Conservation (phyloP, 2,888 invertebrate species). For the Hypsopygia costalis region DNA sequence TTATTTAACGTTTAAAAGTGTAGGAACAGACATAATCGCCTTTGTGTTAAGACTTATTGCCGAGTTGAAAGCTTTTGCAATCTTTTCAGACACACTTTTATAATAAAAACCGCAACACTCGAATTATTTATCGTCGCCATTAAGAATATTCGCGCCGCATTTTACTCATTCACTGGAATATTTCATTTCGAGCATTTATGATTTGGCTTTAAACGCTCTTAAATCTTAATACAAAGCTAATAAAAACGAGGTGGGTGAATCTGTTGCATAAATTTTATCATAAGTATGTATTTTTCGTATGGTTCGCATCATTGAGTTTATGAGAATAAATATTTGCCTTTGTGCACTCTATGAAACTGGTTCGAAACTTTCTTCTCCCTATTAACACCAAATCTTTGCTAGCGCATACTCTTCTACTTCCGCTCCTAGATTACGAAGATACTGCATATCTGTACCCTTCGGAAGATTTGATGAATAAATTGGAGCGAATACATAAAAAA, state of each 20-base stretch:
- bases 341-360: no score
- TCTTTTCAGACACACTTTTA: conserved; percentile 55
- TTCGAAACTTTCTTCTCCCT: no score
- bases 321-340: no score
- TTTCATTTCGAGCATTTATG: conserved; percentile 23
- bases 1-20: conserved; percentile 50
- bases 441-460: no score
- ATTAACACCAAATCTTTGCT: no score
- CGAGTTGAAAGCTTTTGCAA: conserved; percentile 56
- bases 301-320: no score
- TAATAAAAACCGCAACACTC: conserved; percentile 52
- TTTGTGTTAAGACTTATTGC: conserved; percentile 65
- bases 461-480: no score
- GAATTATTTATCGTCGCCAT: conserved; percentile 66
- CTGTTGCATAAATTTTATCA: no score
- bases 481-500: no score
- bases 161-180: conserved; percentile 38
- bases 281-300: no score
- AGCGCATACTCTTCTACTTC: no score
- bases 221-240: conserved; percentile 1
- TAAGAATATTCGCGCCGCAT: conserved; percentile 45
- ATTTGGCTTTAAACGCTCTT: conserved; percentile 5
- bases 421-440: no score
- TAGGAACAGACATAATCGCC: conserved; percentile 59
- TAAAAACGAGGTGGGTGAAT: neutral